These are phyloP conservation scores for Melanotaenia maccullochi DNA, from an alignment of 2,797 vertebrate species.

Conservation along the genomic window DNA sequence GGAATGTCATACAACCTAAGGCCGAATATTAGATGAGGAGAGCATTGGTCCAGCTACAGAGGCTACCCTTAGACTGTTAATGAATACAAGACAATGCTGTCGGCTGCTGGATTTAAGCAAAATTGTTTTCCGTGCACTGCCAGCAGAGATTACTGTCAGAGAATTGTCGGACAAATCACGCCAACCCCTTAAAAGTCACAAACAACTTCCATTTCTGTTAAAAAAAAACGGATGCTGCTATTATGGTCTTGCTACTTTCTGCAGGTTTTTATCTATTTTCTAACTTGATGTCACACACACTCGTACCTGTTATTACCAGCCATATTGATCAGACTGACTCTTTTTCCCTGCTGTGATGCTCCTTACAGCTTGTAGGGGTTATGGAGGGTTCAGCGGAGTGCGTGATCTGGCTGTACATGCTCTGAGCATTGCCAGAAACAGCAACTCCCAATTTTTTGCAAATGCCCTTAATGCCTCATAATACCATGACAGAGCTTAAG, in stretches of 20 bases:
- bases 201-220: conserved; percentile 47
- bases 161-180: conserved; percentile 36
- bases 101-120: conserved; percentile 43
- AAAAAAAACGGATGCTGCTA: background rate
- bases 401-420: conserved; percentile 2
- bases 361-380: background rate
- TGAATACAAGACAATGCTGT: conserved; percentile 71
- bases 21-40: conserved; percentile 71
- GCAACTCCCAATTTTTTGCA: conserved; percentile 21
- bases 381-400: conserved; percentile 33
- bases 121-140: conserved; percentile 46
- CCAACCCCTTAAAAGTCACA: conserved; percentile 9
- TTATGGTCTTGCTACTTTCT: conserved; percentile 1
- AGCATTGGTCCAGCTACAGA: conserved; percentile 30
- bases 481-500: conserved; percentile 15
- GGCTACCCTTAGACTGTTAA: conserved; percentile 64
- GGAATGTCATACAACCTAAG: conserved; percentile 72
- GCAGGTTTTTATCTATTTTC: background rate
- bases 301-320: conserved; percentile 12
- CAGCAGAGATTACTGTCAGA: conserved; percentile 48
- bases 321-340: conserved; percentile 36
- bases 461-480: conserved; percentile 28
- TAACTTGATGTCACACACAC: conserved; percentile 1
- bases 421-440: conserved; percentile 14
- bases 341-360: conserved; percentile 36